phyloP scores from a whole-genome alignment of 2,113 vertebrate species.

The Chaetops frenatus region DNA sequence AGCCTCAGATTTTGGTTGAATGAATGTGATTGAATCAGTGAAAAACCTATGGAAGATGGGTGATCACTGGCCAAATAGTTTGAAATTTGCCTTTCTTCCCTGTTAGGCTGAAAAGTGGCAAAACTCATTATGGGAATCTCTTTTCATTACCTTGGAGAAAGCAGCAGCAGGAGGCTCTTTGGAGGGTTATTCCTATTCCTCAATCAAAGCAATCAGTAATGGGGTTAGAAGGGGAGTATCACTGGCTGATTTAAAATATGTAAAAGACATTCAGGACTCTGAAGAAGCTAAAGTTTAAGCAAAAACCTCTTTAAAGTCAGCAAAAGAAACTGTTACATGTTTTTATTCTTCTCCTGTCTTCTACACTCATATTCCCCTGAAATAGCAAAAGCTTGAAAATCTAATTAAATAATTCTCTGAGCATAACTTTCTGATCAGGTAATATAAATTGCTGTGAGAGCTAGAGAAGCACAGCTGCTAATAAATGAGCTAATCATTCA shows the following conservation, averaged over 20 bases:
- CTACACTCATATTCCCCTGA: background rate
- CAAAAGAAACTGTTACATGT: background rate
- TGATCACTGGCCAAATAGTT: background rate
- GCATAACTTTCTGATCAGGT: background rate
- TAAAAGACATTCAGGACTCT: background rate
- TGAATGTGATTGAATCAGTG: background rate
- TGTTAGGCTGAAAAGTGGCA: background rate
- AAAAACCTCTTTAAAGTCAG: background rate
- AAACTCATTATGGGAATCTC: background rate
- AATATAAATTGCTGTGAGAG: background rate
- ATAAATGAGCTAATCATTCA: background rate
- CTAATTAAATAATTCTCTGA: background rate
- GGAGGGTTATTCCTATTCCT: background rate
- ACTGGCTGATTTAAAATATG: background rate
- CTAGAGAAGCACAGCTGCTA: background rate
- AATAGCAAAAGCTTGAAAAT: background rate
- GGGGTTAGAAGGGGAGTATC: background rate
- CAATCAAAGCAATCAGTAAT: background rate
- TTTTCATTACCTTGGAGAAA: background rate
- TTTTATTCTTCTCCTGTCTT: background rate
- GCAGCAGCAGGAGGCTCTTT: background rate
- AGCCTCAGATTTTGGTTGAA: background rate
- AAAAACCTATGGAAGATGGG: background rate
- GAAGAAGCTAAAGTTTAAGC: background rate
- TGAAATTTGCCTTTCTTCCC: background rate